Evolutionary conservation across 2,113 vertebrate species (phyloP).

Genomic region (Lophotis ruficrista): DNA sequence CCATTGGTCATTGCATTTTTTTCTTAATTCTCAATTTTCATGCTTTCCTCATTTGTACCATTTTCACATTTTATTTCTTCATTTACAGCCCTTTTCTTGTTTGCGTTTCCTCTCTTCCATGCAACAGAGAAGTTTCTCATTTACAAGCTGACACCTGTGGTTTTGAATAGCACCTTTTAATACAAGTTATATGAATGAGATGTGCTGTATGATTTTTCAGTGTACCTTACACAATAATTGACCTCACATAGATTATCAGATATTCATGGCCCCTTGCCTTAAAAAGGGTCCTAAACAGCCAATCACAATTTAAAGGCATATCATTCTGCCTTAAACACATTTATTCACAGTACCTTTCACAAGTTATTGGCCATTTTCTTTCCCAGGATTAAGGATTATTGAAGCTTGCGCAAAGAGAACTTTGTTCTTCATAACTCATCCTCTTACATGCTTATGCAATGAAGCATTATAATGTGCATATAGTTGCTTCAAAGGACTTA

Average conservation of each 20-base stretch:
- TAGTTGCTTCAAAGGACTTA: conserved; percentile 47
- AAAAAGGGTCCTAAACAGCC: conserved; percentile 24
- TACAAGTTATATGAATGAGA: conserved; percentile 31
- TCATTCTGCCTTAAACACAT: conserved; percentile 46
- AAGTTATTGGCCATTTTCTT: conserved; percentile 67
- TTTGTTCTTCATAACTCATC: conserved; percentile 71
- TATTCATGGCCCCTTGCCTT: conserved; percentile 30
- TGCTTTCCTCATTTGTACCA: not conserved
- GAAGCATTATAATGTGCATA: conserved; percentile 56
- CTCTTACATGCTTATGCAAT: conserved; percentile 60
- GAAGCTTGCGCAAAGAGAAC: conserved; percentile 40
- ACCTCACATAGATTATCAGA: conserved; percentile 36
- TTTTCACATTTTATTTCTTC: conserved; percentile 19
- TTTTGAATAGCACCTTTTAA: conserved; percentile 34
- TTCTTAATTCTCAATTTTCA: not conserved
- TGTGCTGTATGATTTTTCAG: conserved; percentile 11
- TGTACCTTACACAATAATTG: conserved; percentile 30
- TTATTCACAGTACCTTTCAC: conserved; percentile 43
- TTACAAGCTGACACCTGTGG: not conserved
- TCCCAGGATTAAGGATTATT: conserved; percentile 63
- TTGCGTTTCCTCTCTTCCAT: not conserved
- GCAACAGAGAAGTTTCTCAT: not conserved
- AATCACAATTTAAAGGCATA: conserved; percentile 52
- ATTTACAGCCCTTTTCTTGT: not conserved
- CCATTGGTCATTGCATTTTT: not conserved